Evolutionary conservation across 2,888 invertebrate genomes (phyloP).

Genomic region (Yponomeuta sedellus): DNA sequence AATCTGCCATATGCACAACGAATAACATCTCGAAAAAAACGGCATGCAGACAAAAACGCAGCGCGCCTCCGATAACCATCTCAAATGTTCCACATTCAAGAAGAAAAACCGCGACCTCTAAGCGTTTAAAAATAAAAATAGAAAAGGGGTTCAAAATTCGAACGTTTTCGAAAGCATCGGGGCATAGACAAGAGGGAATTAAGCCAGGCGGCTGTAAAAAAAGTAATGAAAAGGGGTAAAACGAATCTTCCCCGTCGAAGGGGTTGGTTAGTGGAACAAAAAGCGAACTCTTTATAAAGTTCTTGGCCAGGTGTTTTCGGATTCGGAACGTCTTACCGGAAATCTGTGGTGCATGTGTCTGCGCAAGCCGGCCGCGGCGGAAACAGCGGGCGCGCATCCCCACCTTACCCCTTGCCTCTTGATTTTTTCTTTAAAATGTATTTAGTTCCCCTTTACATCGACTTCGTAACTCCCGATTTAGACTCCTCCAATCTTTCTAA

Average conservation of each 20-base stretch:
- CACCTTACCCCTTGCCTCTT: constrained; percentile 33
- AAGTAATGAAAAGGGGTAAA: constrained; percentile 54
- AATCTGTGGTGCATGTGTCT: constrained; percentile 70
- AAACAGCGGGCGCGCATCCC: constrained; percentile 60
- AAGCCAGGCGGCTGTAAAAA: constrained; percentile 38
- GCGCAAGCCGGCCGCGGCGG: constrained; percentile 61
- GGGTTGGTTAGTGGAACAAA: constrained; percentile 43
- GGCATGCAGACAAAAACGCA: constrained; percentile 43
- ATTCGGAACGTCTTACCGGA: constrained; percentile 64
- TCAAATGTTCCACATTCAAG: constrained; percentile 18
- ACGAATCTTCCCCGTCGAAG: constrained; percentile 54
- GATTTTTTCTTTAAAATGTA: constrained; percentile 3
- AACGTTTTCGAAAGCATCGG: constrained; percentile 35
- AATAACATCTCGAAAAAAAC: constrained; percentile 36
- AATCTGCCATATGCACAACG: constrained; percentile 62
- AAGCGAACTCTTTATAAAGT: constrained; percentile 48
- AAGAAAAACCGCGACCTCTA: constrained; percentile 38
- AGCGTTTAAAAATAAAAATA: constrained; percentile 38
- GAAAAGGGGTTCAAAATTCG: constrained; percentile 31
- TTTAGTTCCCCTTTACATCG: neutral
- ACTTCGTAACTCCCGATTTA: neutral
- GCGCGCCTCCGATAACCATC: constrained; percentile 44
- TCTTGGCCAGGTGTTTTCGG: constrained; percentile 63
- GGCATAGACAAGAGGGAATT: constrained; percentile 45
- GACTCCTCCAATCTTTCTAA: neutral